Percentiles rank a stretch among this genome's conserved stretches.
These are phyloP conservation scores for Gnathonemus echidnorhynchus DNA, from an alignment of 2,113 vertebrate species.

Conservation along the genomic window DNA sequence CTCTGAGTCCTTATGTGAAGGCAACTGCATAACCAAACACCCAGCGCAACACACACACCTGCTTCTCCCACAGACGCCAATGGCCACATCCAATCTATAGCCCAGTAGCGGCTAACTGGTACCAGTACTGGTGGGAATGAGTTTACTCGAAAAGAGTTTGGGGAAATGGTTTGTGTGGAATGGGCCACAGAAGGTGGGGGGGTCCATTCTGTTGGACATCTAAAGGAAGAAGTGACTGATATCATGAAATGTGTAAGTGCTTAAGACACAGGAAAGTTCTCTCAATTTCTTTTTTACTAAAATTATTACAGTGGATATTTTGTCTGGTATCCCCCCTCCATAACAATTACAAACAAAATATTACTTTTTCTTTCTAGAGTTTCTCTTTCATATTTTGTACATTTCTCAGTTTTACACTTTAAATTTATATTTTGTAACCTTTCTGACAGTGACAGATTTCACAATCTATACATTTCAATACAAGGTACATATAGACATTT, in stretches of 20 bases:
- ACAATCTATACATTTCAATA: constrained; percentile 99
- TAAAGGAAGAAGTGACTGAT: background rate
- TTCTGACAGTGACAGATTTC: constrained; percentile 89
- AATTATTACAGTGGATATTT: constrained; percentile 98
- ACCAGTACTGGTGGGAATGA: background rate
- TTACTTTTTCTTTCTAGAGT: constrained; percentile 84
- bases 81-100: background rate
- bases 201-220: background rate
- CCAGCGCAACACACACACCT: background rate
- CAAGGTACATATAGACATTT: constrained; percentile 94
- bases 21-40: background rate
- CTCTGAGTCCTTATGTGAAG: background rate
- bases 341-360: constrained; percentile 99
- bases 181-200: background rate
- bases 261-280: background rate
- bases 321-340: constrained; percentile 89
- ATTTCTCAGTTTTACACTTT: constrained; percentile 57
- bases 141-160: background rate
- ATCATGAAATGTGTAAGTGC: background rate
- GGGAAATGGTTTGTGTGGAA: background rate
- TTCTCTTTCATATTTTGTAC: constrained; percentile 60
- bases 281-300: constrained; percentile 71
- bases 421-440: constrained; percentile 56
- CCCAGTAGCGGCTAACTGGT: background rate
- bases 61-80: background rate